Percentiles rank a stretch among this genome's conserved stretches.
Conservation (phyloP, 2,113 vertebrate genomes). For the Xerus inauris region DNA sequence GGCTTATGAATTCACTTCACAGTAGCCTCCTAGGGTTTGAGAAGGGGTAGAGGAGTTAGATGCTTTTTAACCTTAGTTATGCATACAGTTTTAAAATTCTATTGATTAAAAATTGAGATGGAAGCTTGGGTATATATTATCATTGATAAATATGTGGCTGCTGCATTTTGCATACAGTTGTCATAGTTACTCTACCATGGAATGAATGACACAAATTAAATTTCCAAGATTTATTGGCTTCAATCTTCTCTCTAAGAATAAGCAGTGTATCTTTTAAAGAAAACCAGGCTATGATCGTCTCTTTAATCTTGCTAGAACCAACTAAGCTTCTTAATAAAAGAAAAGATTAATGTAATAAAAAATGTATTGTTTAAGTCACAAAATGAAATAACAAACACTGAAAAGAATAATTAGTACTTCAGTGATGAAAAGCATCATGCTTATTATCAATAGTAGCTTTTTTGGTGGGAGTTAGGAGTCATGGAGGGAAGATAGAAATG, state of each 20-base stretch:
- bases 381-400: background rate
- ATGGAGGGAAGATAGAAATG: background rate
- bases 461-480: background rate
- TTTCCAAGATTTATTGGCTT: constrained; percentile 80
- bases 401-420: constrained; percentile 39
- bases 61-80: constrained; percentile 46
- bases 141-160: constrained; percentile 68
- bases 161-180: constrained; percentile 83
- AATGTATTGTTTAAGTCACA: constrained; percentile 32
- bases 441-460: background rate
- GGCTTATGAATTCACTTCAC: background rate
- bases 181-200: constrained; percentile 81
- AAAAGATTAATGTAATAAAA: constrained; percentile 37
- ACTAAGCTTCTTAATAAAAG: constrained; percentile 36
- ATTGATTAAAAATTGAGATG: constrained; percentile 69
- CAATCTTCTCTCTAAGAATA: constrained; percentile 65
- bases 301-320: constrained; percentile 10
- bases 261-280: constrained; percentile 38
- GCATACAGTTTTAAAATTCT: constrained; percentile 55
- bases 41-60: constrained; percentile 7
- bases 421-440: background rate
- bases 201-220: constrained; percentile 87
- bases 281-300: background rate
- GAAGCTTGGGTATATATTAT: constrained; percentile 75
- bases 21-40: background rate